Conservation (phyloP, 2,113 vertebrate species). For the Gallinago media region DNA sequence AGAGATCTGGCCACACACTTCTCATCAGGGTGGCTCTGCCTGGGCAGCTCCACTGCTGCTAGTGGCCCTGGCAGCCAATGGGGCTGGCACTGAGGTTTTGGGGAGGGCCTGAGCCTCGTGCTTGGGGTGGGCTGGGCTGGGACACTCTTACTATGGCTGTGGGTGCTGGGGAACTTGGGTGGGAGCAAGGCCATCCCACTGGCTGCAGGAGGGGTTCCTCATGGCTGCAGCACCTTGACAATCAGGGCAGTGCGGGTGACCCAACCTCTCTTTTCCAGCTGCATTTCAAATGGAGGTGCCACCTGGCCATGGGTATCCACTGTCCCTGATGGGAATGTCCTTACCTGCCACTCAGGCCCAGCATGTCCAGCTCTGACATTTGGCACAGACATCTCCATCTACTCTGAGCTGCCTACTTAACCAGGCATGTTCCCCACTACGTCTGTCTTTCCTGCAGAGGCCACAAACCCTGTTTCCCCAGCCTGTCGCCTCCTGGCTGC, state of each 20-base stretch:
- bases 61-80: background rate
- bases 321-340: background rate
- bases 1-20: background rate
- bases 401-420: background rate
- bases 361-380: background rate
- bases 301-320: background rate
- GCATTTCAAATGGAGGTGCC: background rate
- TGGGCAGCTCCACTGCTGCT: background rate
- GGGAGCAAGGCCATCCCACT: background rate
- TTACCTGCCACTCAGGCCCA: background rate
- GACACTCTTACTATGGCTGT: background rate
- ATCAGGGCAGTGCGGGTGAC: background rate
- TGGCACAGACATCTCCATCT: background rate
- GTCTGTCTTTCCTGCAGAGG: background rate
- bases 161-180: background rate
- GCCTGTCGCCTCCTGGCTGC: background rate
- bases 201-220: background rate
- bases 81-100: slow-evolving; percentile 5
- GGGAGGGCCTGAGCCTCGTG: background rate
- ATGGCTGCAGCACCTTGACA: background rate
- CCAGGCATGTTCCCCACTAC: fast-evolving
- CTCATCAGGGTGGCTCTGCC: background rate
- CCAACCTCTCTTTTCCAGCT: background rate
- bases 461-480: background rate
- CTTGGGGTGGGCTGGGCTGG: background rate